Conservation (phyloP, 2,113 vertebrate species). For the Paedocypris sp. region DNA sequence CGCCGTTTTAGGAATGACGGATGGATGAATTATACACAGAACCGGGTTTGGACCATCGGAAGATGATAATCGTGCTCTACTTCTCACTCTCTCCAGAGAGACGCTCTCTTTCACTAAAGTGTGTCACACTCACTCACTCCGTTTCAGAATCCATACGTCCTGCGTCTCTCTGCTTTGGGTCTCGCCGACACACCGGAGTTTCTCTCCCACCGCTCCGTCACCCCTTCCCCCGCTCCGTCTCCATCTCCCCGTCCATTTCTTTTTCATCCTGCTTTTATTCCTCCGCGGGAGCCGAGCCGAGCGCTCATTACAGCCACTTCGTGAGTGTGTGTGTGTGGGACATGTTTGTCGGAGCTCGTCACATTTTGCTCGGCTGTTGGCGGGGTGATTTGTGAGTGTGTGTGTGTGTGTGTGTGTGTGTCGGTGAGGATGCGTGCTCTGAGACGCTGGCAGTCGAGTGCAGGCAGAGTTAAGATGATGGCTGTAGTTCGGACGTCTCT, state of each 20-base stretch:
- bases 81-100: slow-evolving; percentile 9
- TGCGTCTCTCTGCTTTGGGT: neutral
- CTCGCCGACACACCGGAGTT: neutral
- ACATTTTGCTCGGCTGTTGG: slow-evolving; percentile 54
- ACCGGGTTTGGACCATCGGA: no score
- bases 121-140: slow-evolving; percentile 10
- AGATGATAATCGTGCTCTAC: no score
- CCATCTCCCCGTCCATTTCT: neutral
- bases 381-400: slow-evolving; percentile 66
- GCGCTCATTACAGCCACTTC: neutral
- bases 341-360: slow-evolving; percentile 41
- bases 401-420: slow-evolving; percentile 75
- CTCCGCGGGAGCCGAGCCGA: neutral
- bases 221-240: neutral
- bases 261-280: neutral
- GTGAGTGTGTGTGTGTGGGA: slow-evolving; percentile 25
- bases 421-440: slow-evolving; percentile 94
- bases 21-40: no score
- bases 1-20: no score
- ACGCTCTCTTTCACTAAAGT: slow-evolving; percentile 7
- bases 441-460: slow-evolving; percentile 82
- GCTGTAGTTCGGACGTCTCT: slow-evolving; percentile 97
- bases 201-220: neutral
- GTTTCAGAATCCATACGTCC: neutral
- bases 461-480: slow-evolving; percentile 98